Evolutionary conservation across 2,888 invertebrate species (phyloP).

Genomic region (Dione vanillae): DNA sequence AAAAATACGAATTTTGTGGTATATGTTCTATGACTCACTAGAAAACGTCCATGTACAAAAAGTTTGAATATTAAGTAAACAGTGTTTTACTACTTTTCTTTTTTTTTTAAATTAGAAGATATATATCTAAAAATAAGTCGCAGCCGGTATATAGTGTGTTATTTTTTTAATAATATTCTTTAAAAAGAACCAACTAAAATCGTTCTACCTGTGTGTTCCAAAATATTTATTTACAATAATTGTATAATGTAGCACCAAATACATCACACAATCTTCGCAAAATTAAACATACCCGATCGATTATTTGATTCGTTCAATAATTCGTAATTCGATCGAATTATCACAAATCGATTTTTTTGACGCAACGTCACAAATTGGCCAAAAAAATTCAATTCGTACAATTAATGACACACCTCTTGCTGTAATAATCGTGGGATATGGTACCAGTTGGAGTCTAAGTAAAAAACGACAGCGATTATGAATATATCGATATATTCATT

Average conservation of each 20-base stretch:
- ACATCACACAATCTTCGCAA: conserved; percentile 47
- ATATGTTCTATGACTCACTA: too few relatives aligned
- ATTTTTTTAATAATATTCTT: too few relatives aligned
- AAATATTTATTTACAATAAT: not conserved
- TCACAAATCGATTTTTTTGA: conserved; percentile 74
- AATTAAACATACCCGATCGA: conserved; percentile 48
- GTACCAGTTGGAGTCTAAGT: conserved; percentile 49
- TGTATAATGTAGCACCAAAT: conserved; percentile 45
- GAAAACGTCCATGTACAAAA: too few relatives aligned
- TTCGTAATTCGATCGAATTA: conserved; percentile 66
- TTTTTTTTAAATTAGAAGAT: too few relatives aligned
- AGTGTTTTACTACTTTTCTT: too few relatives aligned
- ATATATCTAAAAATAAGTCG: too few relatives aligned
- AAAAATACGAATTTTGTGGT: too few relatives aligned
- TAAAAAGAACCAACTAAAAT: not conserved
- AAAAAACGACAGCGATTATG: conserved; percentile 48
- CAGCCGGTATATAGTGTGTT: too few relatives aligned
- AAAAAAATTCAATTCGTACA: conserved; percentile 67
- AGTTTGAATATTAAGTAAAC: too few relatives aligned
- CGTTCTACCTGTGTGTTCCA: not conserved
- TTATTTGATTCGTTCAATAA: conserved; percentile 51
- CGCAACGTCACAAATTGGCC: conserved; percentile 59
- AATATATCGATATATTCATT: too few relatives aligned
- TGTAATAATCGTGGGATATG: conserved; percentile 75
- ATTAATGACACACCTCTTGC: conserved; percentile 78